Base-by-base conservation (phyloP, 2,797 vertebrate species). In the Hyperoplus lanceolatus region DNA sequence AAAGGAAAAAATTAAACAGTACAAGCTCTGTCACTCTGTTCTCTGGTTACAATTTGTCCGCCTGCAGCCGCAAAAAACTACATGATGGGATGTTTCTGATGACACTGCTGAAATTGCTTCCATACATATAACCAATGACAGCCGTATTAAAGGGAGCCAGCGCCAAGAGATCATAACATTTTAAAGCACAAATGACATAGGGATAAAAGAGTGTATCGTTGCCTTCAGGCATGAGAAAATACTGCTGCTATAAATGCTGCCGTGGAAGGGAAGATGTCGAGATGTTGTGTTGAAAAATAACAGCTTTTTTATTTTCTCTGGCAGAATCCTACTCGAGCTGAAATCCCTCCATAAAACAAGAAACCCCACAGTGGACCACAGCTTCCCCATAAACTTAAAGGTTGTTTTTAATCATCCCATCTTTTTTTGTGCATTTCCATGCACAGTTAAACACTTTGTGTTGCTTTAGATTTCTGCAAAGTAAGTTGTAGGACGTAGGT, bases 101-200 rank as follows among this genome's bases (percentile, higher is more conserved):
- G 58, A 61, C 73, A 16, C 58, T 36, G 43, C 43, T 69, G 62
- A 70, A 82, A 79, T 38, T 36, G 57, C 74, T 48, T 50, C 62
- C 49, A 58, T 41, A 46, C 36, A 48, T 62, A 67, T 71, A 80
- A 80, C 62, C 50, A 72, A 54, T 39, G 49, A 15, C 56, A 46
- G 46, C 70, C 56, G 73, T 58, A 61, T 66, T 16, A 67, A 73
- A 41, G 6, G 0, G 39, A 70, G 29, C 63, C 14, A n/a, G 69
- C 59, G 82, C 74, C 62, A 75, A 76, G 46, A 6, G 4, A 53
- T 81, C 54, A 12, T 65, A 63, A 82, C 15, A 7, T 46, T 49
- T 49, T 53, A 39, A 48, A 79, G 71, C 77, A 42, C 51, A 66
- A 76, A 60, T 82, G 62, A 81, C 45, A 80, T 68, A 66, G 46